Evolutionary conservation across 2,113 vertebrate genomes (phyloP), one percentile per base, ranked within the genome.

Genomic region (Callipepla squamata): DNA sequence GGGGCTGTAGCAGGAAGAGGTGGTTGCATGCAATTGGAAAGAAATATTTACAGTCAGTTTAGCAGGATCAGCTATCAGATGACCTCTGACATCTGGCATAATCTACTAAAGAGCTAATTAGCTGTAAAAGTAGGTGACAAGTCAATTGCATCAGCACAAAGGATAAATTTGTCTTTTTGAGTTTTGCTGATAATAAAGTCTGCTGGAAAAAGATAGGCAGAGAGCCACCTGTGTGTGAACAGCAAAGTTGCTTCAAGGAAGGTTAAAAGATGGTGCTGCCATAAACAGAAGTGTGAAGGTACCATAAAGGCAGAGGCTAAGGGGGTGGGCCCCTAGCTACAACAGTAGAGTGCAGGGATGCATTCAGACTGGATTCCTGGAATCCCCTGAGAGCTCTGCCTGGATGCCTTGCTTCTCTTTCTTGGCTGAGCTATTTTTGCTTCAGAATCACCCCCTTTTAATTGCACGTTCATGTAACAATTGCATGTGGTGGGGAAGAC

Each of bases 11-110:
- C 70, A 69, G 83, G 78, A 88, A 80, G 89, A 82, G 65, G 91
- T 67, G 91, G 93, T 92, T 88, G 74, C 78, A 63, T 96, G 88
- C 94, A 94, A 96, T 84, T 94, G 95, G 95, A 93, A 96, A 95
- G 97, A 97, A 97, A 97, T 97, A 98, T 97, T 98, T 98, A 97
- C 14, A 36, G 96, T 95, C 96, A 97, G 97, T 98, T 98, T 97
- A 97, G 95, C 96, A 96, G 94, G 96, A 97, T 97, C 96, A 96
- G 97, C 95, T 98, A 97, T 98, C 97, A 98, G 97, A 94, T 98
- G 97, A 97, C 97, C 97, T 97, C 91, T 98, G 97, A 96, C 97
- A 97, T 79, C 80, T 87, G 76, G 92, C 83, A 57, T 83, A 17
- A 75, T 97, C 96, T 96, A 95, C 96, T 96, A 97, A 96, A 96